These are phyloP conservation scores for Pogonophryne albipinna DNA, from an alignment of 2,797 vertebrate species.

Conservation along the genomic window DNA sequence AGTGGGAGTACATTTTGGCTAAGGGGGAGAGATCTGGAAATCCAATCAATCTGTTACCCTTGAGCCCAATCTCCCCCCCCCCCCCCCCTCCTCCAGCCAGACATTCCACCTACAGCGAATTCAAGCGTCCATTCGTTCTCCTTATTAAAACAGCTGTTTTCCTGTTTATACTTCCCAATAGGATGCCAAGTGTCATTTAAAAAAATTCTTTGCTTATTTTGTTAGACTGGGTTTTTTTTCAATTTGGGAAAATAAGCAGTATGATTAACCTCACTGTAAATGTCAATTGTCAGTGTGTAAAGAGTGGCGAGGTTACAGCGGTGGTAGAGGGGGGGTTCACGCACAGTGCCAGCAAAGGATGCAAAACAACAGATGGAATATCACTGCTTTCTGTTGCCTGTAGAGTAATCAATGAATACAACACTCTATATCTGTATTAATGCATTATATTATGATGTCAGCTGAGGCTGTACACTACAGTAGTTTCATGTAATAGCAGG, in stretches of 20 bases:
- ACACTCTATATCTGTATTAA: constrained; percentile 17
- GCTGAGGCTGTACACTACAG: constrained; percentile 7
- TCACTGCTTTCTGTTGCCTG: constrained; percentile 40
- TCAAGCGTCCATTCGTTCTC: constrained; percentile 28
- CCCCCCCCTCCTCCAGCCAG: constrained; percentile 58
- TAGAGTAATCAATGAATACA: constrained; percentile 30
- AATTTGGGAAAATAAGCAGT: constrained; percentile 18
- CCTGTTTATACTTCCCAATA: constrained; percentile 56
- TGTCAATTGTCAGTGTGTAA: constrained; percentile 20
- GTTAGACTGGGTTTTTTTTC: constrained; percentile 19
- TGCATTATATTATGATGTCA: constrained; percentile 32
- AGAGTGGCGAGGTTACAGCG: background rate
- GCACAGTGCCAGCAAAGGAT: constrained; percentile 43
- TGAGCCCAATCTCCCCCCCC: constrained; percentile 46
- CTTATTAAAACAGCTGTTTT: constrained; percentile 61
- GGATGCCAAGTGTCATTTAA: background rate
- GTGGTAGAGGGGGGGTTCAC: constrained; percentile 33
- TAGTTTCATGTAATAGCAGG: constrained; percentile 29
- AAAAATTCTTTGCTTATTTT: constrained; percentile 36
- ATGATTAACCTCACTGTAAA: constrained; percentile 36
- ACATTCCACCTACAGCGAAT: constrained; percentile 62
- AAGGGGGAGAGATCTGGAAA: constrained; percentile 47
- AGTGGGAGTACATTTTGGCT: constrained; percentile 49
- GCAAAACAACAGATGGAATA: constrained; percentile 60
- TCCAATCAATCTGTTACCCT: constrained; percentile 54